phyloP scores from a whole-genome alignment of 2,888 invertebrate species.

The Flexamia atlantica region DNA sequence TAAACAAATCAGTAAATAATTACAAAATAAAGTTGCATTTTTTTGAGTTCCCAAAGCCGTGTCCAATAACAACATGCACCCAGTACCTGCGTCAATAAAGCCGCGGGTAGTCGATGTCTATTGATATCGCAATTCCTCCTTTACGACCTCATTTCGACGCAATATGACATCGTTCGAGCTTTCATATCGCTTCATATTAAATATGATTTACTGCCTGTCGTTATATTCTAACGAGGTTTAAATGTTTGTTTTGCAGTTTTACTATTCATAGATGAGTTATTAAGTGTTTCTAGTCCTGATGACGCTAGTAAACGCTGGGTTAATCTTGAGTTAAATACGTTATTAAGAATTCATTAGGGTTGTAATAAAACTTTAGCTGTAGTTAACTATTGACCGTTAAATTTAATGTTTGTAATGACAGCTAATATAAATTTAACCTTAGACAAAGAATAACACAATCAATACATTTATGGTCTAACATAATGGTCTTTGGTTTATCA shows the following conservation, averaged over 20 bases:
- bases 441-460: too few relatives aligned
- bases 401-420: too few relatives aligned
- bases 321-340: background rate
- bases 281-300: background rate
- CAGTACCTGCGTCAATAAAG: too few relatives aligned
- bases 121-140: background rate
- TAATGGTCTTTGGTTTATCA: too few relatives aligned
- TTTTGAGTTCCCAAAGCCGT: too few relatives aligned
- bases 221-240: conserved; percentile 1
- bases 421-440: too few relatives aligned
- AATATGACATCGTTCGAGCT: conserved; percentile 4
- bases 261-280: background rate
- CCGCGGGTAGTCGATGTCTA: background rate
- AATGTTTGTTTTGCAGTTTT: conserved; percentile 21
- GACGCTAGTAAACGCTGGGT: background rate
- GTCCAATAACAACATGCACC: too few relatives aligned
- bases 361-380: background rate
- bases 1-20: too few relatives aligned
- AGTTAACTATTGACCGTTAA: too few relatives aligned
- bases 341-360: background rate
- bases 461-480: too few relatives aligned
- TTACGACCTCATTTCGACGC: conserved; percentile 2
- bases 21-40: too few relatives aligned
- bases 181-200: conserved; percentile 18
- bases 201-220: background rate